Percentiles rank a stretch among this genome's conserved stretches.
phyloP scores from a whole-genome alignment of 2,113 vertebrate genomes.

The Sebastes schlegelii region DNA sequence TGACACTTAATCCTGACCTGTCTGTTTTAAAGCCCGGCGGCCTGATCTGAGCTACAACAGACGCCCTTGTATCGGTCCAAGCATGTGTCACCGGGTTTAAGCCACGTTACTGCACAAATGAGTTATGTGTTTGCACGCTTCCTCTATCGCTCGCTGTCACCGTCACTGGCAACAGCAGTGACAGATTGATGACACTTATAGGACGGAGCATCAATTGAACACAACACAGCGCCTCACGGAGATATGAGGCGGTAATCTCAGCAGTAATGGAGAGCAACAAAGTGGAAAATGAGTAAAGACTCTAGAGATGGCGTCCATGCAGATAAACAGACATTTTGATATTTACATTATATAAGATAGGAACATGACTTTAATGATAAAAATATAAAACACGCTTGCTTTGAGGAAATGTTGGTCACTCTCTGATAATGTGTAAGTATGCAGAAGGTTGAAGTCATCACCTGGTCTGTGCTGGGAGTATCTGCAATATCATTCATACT shows the following conservation, averaged over 20 bases:
- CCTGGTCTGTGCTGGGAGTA: conserved; percentile 93
- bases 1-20: conserved; percentile 48
- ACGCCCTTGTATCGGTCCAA: background rate
- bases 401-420: background rate
- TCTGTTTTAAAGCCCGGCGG: conserved; percentile 24
- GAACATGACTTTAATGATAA: conserved; percentile 8
- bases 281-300: conserved; percentile 20
- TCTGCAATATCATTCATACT: conserved; percentile 98
- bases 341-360: conserved; percentile 8
- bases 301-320: background rate
- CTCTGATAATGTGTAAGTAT: background rate
- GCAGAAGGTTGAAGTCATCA: conserved; percentile 59
- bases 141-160: conserved; percentile 36
- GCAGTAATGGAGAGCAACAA: conserved; percentile 47
- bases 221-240: conserved; percentile 5
- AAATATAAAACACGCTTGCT: background rate
- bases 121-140: conserved; percentile 54
- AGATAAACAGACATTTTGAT: background rate
- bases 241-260: conserved; percentile 32
- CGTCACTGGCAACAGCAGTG: conserved; percentile 13
- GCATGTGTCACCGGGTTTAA: conserved; percentile 28
- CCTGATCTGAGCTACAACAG: conserved; percentile 28
- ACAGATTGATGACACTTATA: conserved; percentile 45
- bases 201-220: conserved; percentile 30
- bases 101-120: conserved; percentile 21